Base-by-base conservation (phyloP, 2,888 invertebrate species). In the Horisme vitalbata region DNA sequence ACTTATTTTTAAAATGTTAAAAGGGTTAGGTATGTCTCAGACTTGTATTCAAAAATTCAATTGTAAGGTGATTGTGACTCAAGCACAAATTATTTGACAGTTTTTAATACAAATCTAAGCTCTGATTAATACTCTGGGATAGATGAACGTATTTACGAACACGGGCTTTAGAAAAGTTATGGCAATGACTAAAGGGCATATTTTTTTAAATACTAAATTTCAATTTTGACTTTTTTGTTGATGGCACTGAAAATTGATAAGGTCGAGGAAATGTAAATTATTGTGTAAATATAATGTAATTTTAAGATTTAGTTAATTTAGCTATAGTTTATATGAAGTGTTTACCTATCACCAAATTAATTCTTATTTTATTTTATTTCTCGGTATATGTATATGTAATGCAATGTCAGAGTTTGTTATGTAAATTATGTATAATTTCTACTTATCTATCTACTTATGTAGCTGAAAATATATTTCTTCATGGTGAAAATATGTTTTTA, bases 391-490 rank as follows among this genome's bases (percentile, higher is more conserved):
- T 18, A 18, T 23, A 8, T 23, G 10, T 81, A 71, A 71, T 64
- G 62, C 53, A 65, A 59, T 52, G 54, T 62, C 59, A 63, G 49
- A 59, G 64, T 69, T 65, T 61, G 41, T 59, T 61, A 67, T 77
- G 75, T 79, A 75, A 68, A 83, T 77, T 76, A 74, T 67, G 68
- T 55, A 79, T 79, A 71, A 76, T 78, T 74, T 75, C 54, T 45
- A 45, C 43, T 36, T 56, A 55, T 58, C 61, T 50, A 76, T 76
- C 68, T 79, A 81, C 68, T 71, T 71, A 61, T 66, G 78, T 80
- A 84, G 79, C 77, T 67, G 70, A 52, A 54, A 85, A 83, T 77
- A 80, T 81, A 85, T 79, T 79, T 79, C 79, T 81, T 77, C 66
- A 76, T 64, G 79, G 68, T 75, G 71, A 63, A 55, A 53, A 34